These are phyloP conservation scores for Aproaerema taeniolella DNA, from an alignment of 2,888 invertebrate species.

Conservation along the genomic window DNA sequence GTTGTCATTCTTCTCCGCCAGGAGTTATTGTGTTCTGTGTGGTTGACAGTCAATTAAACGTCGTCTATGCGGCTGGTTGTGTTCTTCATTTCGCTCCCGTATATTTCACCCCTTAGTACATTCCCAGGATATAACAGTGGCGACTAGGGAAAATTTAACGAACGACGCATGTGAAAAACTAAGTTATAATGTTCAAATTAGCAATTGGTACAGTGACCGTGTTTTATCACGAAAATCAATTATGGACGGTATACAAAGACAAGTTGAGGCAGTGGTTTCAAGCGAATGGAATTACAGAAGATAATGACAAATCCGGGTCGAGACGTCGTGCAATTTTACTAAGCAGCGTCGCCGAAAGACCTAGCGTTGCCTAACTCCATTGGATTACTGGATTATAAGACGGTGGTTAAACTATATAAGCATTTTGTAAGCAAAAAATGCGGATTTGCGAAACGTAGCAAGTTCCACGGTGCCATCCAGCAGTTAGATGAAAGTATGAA, in stretches of 20 bases:
- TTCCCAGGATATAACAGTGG: too few relatives aligned
- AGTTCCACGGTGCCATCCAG: constrained; percentile 2
- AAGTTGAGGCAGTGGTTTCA: constrained; percentile 2
- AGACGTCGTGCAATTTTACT: too few relatives aligned
- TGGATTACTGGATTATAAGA: not conserved
- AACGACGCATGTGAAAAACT: too few relatives aligned
- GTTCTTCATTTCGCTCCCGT: too few relatives aligned
- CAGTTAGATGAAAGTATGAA: not conserved
- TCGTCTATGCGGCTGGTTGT: too few relatives aligned
- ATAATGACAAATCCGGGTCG: not conserved
- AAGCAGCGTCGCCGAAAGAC: not conserved
- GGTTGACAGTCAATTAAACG: too few relatives aligned
- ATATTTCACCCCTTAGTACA: too few relatives aligned
- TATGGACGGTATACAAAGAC: constrained; percentile 3
- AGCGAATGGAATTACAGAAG: not conserved
- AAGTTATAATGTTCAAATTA: constrained; percentile 1
- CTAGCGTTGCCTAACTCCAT: not conserved
- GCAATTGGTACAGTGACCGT: not conserved
- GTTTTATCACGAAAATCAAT: constrained; percentile 5
- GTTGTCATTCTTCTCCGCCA: too few relatives aligned
- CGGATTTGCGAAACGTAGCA: constrained; percentile 3
- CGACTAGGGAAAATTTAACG: too few relatives aligned
- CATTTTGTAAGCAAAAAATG: constrained; percentile 3
- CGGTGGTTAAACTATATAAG: not conserved
- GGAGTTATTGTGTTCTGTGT: too few relatives aligned